Conservation (phyloP, 2,113 vertebrate genomes). For the Coracopsis vasa region DNA sequence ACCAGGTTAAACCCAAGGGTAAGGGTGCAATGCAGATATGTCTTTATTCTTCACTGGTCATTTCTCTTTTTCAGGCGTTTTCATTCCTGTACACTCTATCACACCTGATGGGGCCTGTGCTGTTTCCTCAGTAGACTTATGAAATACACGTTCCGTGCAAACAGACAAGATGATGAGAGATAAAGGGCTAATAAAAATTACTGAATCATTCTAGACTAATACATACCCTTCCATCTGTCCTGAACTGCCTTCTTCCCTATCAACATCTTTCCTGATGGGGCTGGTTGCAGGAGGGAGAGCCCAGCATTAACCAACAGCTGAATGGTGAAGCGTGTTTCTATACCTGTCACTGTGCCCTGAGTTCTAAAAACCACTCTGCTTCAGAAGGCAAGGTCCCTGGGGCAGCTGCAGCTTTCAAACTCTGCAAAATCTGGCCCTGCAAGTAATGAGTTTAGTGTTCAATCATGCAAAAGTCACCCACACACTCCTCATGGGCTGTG, state of each 20-base stretch:
- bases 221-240: neutral
- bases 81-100: neutral
- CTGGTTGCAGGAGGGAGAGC: no score
- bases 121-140: neutral
- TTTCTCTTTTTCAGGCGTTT: neutral
- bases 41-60: neutral
- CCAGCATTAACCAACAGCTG: no score
- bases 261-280: neutral
- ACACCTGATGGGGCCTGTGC: rapidly evolving
- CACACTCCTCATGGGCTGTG: neutral
- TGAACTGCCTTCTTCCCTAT: neutral
- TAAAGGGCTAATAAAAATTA: neutral
- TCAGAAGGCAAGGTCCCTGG: neutral
- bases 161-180: neutral
- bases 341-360: neutral
- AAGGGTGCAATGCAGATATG: no score
- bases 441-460: neutral
- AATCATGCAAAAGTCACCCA: rapidly evolving
- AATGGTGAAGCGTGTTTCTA: rapidly evolving
- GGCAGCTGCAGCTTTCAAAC: neutral
- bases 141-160: neutral
- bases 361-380: no score
- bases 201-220: neutral
- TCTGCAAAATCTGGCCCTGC: neutral
- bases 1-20: neutral